Base-by-base conservation (phyloP, 2,113 vertebrate genomes). In the Anarhynchus alexandrinus region DNA sequence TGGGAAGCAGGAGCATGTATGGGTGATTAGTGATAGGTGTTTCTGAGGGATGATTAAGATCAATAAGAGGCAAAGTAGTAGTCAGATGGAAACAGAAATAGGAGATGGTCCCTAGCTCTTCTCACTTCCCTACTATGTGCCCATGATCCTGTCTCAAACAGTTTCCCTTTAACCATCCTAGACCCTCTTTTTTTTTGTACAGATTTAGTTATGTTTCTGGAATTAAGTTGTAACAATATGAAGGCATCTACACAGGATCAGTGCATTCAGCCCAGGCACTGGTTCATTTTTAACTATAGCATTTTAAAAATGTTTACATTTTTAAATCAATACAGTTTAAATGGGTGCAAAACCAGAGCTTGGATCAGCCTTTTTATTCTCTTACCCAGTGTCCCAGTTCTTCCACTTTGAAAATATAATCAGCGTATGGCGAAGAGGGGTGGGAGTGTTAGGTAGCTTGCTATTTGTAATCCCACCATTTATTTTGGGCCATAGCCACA, bases 381-480 rank as follows among this genome's bases (percentile, higher is more conserved):
- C 67, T 79, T 95, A 77, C 38, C 72, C 84, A 83, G 2, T 59
- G 82, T 97, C 78, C 82, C 67, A 78, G 86, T 95, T 96, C 80
- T 94, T 93, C 84, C 58, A 64, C 95, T 96, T 91, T 51, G 84
- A 91, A 96, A 96, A 91, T 86, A 67, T 36, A 69, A 82, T 74
- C 93, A 88, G 78, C 14, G 91, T 95, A 85, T 94, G 91, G 92
- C 32, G 82, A 88, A 58, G 93, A 96, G 67, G 79, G 92, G 95
- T 94, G 89, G 97, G 84, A 90, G 96, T 96, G 84, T 97, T 91
- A 94, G 94, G 93, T 92, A 57, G 89, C 67, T 94, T 93, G 86
- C 94, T 97, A 58, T 96, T 95, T 97, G 95, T 96, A 97, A 95
- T 95, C 54, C 91, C 93, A 93, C 89, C 96, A 91, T 97, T 97